phyloP scores from a whole-genome alignment of 1,140 invertebrate species.

The Maconellicoccus hirsutus region DNA sequence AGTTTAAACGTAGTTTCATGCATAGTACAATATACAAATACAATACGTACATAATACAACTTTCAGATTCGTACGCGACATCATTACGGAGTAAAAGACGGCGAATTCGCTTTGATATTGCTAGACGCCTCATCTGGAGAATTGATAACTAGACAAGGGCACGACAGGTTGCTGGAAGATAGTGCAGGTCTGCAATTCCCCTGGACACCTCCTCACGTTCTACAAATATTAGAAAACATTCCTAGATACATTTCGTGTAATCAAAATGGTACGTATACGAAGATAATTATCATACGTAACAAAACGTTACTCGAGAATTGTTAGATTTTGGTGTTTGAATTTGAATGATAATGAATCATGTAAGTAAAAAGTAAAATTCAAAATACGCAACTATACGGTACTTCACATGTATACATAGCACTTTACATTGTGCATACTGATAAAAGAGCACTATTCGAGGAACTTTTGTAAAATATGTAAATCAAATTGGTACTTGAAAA shows the following conservation, averaged over 20 bases:
- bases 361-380: no score
- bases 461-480: no score
- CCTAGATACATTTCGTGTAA: not conserved
- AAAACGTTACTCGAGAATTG: no score
- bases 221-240: constrained; percentile 3
- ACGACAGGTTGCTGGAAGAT: constrained; percentile 2
- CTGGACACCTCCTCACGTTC: not conserved
- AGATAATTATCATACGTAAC: not conserved
- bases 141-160: not conserved
- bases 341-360: no score
- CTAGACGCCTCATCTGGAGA: not conserved
- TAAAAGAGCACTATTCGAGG: no score
- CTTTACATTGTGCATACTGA: no score
- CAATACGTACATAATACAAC: not conserved
- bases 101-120: constrained; percentile 12
- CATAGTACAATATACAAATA: no score
- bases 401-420: no score
- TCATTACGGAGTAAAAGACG: not conserved
- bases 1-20: no score
- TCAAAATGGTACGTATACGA: not conserved
- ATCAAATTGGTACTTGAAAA: no score
- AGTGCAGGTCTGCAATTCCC: not conserved
- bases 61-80: constrained; percentile 14
- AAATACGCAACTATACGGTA: no score
- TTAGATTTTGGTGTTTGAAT: no score